phyloP scores from a whole-genome alignment of 1,140 invertebrate genomes.

The Drosophila melanogaster region DNA sequence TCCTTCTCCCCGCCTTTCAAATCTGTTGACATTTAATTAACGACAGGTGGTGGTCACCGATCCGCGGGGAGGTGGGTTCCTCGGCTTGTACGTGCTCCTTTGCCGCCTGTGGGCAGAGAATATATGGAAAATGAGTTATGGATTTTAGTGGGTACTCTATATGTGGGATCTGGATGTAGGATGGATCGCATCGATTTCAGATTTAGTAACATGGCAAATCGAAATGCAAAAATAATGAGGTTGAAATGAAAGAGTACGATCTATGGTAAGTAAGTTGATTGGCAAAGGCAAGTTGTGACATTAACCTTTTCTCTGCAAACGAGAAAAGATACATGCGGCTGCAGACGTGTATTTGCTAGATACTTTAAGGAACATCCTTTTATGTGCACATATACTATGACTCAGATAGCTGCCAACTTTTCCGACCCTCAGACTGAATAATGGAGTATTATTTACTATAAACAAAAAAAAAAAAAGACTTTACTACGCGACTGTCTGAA shows the following conservation, averaged over 20 bases:
- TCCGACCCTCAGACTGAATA: not conserved
- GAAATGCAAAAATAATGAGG: slow-evolving; percentile 8
- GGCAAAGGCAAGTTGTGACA: not conserved
- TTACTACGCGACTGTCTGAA: slow-evolving; percentile 27
- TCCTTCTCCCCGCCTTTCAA: slow-evolving; percentile 13
- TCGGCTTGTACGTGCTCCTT: slow-evolving; percentile 14
- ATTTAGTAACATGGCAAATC: not conserved
- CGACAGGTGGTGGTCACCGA: slow-evolving; percentile 61
- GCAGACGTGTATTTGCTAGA: not conserved
- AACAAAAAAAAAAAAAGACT: not conserved
- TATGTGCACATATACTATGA: not conserved
- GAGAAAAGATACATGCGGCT: too few species aligned
- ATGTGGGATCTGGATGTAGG: not conserved
- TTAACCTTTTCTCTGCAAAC: not conserved
- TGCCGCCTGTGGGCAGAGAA: slow-evolving; percentile 42
- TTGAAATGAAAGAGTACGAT: not conserved
- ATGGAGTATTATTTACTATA: slow-evolving; percentile 3
- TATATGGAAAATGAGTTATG: slow-evolving; percentile 30
- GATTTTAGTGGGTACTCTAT: not conserved
- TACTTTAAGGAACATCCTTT: not conserved
- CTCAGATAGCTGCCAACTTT: not conserved
- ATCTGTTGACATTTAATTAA: slow-evolving; percentile 81
- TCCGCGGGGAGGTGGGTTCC: not conserved
- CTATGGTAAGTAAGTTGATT: not conserved
- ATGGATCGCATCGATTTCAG: not conserved